Evolutionary conservation across 1,140 invertebrate genomes (phyloP), one percentile per base, ranked within the genome.

Genomic region (Eurytemora carolleeae): DNA sequence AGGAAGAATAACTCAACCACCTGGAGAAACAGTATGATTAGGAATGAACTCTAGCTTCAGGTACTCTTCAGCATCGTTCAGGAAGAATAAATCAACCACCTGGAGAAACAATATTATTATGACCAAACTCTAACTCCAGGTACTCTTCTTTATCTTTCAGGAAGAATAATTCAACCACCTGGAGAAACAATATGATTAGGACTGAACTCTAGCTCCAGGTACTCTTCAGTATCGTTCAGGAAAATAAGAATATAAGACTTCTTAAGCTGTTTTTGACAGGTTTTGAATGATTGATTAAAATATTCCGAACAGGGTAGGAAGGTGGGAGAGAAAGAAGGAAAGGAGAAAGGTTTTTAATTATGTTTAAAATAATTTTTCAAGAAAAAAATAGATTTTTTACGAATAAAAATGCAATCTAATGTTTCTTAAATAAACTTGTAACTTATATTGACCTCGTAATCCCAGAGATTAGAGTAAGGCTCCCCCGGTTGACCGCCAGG

Each of bases 41-140:
- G n/a, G 31, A n/a, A 44, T 44, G 31, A 44, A 66, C 67, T 77
- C 76, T 18, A 77, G 67, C 70, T 78, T 76, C 20, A 78, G 66
- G 64, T 78, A 78, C 58, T 72, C 69, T 12, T 75, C 67, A 53
- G 72, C 66, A 25, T 72, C 69, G 19, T 67, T 66, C 3, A 70
- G 64, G 57, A 70, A 67, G 64, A 68, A 69, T 18, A 7, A 44
- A 44, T 7, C n/a, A 44, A 44, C 7, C n/a, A 44, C n/a, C 31
- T 44, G 31, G n/a, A 44, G 31, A 44, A 44, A 7, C 7, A 44
- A 44, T 44, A 44, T 12, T 12, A 44, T 44, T n/a, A n/a, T 44
- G 31, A 44, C 7, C n/a, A 44, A 44, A 44, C 31, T 44, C 7
- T 44, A 44, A n/a, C 31, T 78, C 76, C 20, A 78, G 66, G 64